phyloP scores from a whole-genome alignment of 2,113 vertebrate species.

The Anolis carolinensis region DNA sequence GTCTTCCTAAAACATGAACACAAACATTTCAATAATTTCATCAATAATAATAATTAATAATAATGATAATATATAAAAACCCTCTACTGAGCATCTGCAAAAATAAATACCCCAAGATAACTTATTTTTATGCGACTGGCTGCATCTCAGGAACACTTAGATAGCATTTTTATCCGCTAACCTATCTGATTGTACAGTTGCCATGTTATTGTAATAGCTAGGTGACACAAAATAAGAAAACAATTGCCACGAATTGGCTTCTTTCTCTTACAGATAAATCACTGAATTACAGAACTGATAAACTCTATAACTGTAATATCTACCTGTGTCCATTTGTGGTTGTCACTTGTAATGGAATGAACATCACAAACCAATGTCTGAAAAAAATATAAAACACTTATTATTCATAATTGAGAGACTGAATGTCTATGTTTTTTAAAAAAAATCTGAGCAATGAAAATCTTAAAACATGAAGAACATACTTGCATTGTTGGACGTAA shows the following conservation, averaged over 20 bases:
- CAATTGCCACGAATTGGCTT: no score
- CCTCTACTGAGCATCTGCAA: not conserved
- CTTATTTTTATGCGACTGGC: not conserved
- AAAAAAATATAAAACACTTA: constrained; percentile 35
- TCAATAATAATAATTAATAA: no score
- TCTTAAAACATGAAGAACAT: constrained; percentile 17
- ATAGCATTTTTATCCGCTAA: not conserved
- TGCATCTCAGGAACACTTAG: not conserved
- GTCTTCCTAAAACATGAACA: constrained; percentile 85
- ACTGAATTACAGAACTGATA: not conserved
- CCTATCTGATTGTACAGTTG: not conserved
- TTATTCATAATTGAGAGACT: constrained; percentile 2
- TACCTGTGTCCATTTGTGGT: constrained; percentile 99
- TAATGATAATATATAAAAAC: not conserved
- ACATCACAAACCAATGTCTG: constrained; percentile 98
- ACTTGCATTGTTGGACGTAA: constrained; percentile 98
- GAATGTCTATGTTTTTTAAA: not conserved
- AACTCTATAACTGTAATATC: not conserved
- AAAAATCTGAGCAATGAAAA: no score
- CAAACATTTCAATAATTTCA: not conserved
- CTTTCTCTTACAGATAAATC: not conserved
- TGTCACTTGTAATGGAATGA: constrained; percentile 97
- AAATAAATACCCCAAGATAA: not conserved
- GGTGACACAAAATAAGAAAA: not conserved
- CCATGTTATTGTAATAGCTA: not conserved